Evolutionary conservation across 2,797 vertebrate species (phyloP).

Genomic region (Aplochiton taeniatus): DNA sequence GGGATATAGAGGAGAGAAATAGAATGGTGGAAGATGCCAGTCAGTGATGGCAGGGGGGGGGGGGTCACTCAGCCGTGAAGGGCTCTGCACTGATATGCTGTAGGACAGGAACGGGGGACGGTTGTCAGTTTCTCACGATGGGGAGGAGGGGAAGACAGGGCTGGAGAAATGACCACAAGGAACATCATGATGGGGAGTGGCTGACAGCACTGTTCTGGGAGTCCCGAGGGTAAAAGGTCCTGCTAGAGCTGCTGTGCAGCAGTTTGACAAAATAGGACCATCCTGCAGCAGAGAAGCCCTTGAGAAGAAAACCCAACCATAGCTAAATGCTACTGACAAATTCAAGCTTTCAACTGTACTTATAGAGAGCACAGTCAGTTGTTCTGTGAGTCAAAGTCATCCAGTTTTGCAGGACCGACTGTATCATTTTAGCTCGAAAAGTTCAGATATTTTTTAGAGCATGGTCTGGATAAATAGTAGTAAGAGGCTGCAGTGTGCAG

Average conservation of each 20-base stretch:
- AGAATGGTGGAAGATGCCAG: slow-evolving; percentile 19
- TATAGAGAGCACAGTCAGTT: too few species aligned
- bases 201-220: neutral
- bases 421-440: too few species aligned
- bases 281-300: slow-evolving; percentile 26
- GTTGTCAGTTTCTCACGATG: slow-evolving; percentile 12
- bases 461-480: slow-evolving; percentile 11
- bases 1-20: neutral
- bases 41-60: slow-evolving; percentile 50
- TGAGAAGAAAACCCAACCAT: slow-evolving; percentile 15
- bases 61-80: slow-evolving; percentile 55
- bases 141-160: slow-evolving; percentile 20
- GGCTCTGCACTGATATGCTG: slow-evolving; percentile 27
- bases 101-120: neutral
- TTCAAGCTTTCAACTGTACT: too few species aligned
- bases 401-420: too few species aligned
- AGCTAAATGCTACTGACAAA: neutral
- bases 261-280: slow-evolving; percentile 12
- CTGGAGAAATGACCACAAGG: slow-evolving; percentile 6
- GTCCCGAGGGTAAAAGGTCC: neutral
- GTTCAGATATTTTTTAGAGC: neutral
- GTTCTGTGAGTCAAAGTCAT: too few species aligned
- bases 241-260: neutral
- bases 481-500: slow-evolving; percentile 26
- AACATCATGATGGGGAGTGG: neutral